These are phyloP conservation scores for Onychomys arenicola DNA, from an alignment of 2,797 vertebrate species.

Conservation along the genomic window DNA sequence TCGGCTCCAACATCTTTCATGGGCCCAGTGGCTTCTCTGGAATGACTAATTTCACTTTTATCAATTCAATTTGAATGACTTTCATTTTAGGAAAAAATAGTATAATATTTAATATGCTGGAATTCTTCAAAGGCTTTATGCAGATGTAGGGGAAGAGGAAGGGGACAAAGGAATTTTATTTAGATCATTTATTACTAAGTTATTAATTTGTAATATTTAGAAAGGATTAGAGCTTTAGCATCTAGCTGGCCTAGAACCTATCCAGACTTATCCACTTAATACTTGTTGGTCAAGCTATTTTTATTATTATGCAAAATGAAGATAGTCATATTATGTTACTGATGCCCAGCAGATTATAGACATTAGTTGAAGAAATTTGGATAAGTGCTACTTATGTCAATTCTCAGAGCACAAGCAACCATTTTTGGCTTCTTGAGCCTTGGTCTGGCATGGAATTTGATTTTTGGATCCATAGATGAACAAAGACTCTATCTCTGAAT, in stretches of 20 bases:
- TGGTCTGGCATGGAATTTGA: not conserved
- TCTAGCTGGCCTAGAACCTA: not conserved
- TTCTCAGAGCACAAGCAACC: not conserved
- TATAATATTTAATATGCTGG: not conserved
- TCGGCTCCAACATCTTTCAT: not conserved
- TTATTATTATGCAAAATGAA: not conserved
- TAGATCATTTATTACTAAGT: not conserved
- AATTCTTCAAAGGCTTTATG: slow-evolving; percentile 16
- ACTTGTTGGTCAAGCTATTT: not conserved
- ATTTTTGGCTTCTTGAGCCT: not conserved
- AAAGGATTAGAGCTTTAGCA: slow-evolving; percentile 18
- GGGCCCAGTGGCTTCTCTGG: not conserved
- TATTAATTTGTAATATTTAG: slow-evolving; percentile 19
- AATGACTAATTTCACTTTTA: slow-evolving; percentile 49
- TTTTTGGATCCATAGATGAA: not conserved
- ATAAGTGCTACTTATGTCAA: not conserved
- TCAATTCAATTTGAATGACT: slow-evolving; percentile 20
- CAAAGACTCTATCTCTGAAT: not conserved
- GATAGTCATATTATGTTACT: not conserved
- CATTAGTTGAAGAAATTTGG: not conserved
- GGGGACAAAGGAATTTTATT: not conserved
- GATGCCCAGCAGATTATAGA: not conserved
- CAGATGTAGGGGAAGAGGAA: not conserved
- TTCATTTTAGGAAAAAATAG: slow-evolving; percentile 45
- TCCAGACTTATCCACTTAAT: not conserved